Conservation (phyloP, 1,140 invertebrate genomes). For the Sinonovacula constricta region DNA sequence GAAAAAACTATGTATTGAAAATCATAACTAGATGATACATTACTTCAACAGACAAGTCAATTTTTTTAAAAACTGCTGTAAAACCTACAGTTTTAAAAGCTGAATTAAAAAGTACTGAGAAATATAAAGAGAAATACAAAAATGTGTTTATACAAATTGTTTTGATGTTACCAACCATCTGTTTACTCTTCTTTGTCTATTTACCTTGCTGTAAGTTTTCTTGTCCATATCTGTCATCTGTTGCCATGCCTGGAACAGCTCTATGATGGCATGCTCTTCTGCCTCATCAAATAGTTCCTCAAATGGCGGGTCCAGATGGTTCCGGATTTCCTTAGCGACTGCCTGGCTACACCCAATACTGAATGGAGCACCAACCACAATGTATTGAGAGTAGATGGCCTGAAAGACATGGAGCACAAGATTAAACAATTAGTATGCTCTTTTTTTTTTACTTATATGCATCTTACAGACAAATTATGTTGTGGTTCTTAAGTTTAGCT, state of each 20-base stretch:
- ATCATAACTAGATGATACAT: too few relatives aligned
- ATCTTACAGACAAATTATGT: too few relatives aligned
- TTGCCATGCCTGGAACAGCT: constrained; percentile 69
- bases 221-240: constrained; percentile 66
- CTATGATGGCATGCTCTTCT: constrained; percentile 69
- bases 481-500: too few relatives aligned
- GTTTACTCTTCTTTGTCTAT: neutral
- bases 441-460: too few relatives aligned
- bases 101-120: neutral
- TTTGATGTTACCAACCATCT: neutral
- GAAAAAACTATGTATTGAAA: too few relatives aligned
- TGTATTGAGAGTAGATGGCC: constrained; percentile 71
- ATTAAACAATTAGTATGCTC: too few relatives aligned
- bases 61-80: too few relatives aligned
- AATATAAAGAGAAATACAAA: neutral
- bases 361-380: constrained; percentile 60
- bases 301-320: constrained; percentile 70
- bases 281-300: constrained; percentile 76
- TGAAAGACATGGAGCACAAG: too few relatives aligned
- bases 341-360: constrained; percentile 61
- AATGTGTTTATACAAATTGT: neutral
- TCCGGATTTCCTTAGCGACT: constrained; percentile 56
- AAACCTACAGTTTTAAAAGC: too few relatives aligned
- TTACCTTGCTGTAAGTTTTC: constrained; percentile 74
- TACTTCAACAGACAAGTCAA: too few relatives aligned